phyloP scores from a whole-genome alignment of 2,113 vertebrate genomes.

The Stegastes partitus region DNA sequence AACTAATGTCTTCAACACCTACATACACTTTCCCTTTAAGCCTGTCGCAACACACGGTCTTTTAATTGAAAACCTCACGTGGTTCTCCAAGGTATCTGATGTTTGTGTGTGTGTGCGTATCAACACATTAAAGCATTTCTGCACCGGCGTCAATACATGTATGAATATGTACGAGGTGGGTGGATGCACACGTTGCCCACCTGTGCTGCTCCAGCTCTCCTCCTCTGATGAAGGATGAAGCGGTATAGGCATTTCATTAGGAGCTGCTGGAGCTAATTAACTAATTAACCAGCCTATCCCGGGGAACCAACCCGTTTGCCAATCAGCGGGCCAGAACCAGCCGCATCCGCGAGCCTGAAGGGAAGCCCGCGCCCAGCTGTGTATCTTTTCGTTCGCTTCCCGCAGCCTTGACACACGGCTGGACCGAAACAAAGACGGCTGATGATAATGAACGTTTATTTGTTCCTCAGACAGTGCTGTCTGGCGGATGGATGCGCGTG shows the following conservation, averaged over 20 bases:
- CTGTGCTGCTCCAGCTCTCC: conserved; percentile 39
- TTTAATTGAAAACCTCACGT: conserved; percentile 39
- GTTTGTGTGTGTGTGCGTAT: conserved; percentile 19
- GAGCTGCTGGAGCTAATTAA: conserved; percentile 75
- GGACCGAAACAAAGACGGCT: conserved; percentile 60
- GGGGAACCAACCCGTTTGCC: conserved; percentile 51
- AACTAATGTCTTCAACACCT: neutral
- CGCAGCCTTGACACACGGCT: conserved; percentile 36
- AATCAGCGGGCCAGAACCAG: conserved; percentile 59
- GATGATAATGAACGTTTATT: conserved; percentile 58
- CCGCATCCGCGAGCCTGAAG: conserved; percentile 34
- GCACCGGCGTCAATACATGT: conserved; percentile 9
- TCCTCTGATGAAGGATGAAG: conserved; percentile 45
- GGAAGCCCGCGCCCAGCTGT: conserved; percentile 22
- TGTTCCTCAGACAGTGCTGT: conserved; percentile 44
- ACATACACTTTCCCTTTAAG: neutral
- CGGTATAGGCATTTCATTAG: conserved; percentile 49
- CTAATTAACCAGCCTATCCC: conserved; percentile 75
- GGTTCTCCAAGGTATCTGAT: neutral
- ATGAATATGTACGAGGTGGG: conserved; percentile 20
- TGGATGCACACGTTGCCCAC: conserved; percentile 34
- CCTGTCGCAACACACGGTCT: conserved; percentile 53
- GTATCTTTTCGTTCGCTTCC: conserved; percentile 31
- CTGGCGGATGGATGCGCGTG: conserved; percentile 11
- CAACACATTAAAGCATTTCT: conserved; percentile 18